Evolutionary conservation across 2,797 vertebrate genomes (phyloP).

Genomic region (Pipistrellus kuhlii): DNA sequence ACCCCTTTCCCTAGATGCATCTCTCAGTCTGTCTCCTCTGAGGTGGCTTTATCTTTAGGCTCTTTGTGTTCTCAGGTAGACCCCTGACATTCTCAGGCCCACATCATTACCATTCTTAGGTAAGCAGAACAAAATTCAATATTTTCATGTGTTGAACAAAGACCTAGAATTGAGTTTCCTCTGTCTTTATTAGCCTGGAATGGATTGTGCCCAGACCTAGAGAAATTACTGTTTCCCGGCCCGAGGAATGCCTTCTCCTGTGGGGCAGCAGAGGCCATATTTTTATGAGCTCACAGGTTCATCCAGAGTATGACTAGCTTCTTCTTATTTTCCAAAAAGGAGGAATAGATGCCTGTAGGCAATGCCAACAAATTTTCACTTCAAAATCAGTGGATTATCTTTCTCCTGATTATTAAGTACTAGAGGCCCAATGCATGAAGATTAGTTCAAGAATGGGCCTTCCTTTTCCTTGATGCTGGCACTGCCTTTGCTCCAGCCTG

Average conservation of each 20-base stretch:
- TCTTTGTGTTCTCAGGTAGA: not conserved
- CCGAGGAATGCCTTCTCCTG: not conserved
- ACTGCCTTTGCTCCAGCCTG: too few species aligned
- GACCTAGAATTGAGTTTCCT: conserved; percentile 5
- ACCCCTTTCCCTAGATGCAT: not conserved
- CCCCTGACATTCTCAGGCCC: not conserved
- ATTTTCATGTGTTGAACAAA: not conserved
- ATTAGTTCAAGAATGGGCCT: too few species aligned
- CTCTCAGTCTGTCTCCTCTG: not conserved
- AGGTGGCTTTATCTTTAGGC: not conserved
- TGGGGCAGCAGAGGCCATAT: not conserved
- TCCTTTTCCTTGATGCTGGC: too few species aligned
- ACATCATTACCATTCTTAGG: not conserved
- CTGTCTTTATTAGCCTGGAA: not conserved
- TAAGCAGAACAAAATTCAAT: not conserved
- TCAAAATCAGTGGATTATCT: not conserved
- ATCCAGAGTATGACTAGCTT: not conserved
- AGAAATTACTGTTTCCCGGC: not conserved
- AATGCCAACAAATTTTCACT: not conserved
- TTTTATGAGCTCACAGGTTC: not conserved
- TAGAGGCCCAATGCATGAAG: too few species aligned
- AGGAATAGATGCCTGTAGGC: not conserved
- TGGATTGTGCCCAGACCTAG: not conserved
- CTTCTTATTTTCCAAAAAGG: not conserved
- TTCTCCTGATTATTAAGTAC: not conserved